Percentiles rank a stretch among this genome's conserved stretches.
Conservation (phyloP, 2,888 invertebrate genomes). For the Plagodis dolabraria region DNA sequence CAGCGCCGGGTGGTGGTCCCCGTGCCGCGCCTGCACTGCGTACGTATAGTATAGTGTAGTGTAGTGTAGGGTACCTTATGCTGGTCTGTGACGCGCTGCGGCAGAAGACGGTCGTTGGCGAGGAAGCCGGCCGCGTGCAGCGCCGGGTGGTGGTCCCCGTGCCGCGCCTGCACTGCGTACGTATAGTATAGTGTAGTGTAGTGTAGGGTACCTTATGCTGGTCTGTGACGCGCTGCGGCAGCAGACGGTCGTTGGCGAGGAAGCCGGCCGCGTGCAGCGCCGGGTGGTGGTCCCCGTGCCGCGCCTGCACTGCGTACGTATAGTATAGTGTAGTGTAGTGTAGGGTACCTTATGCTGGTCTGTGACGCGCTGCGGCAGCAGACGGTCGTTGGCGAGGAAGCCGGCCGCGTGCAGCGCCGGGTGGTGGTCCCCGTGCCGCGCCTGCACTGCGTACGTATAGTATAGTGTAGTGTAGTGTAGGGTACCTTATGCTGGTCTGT, state of each 20-base stretch:
- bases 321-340: no score
- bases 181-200: no score
- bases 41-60: no score
- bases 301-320: constrained; percentile 99
- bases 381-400: constrained; percentile 95
- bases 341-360: constrained; percentile 94
- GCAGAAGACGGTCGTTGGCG: constrained; percentile 96
- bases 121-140: constrained; percentile 94
- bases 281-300: constrained; percentile 98
- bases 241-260: constrained; percentile 95
- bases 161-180: constrained; percentile 99
- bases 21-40: constrained; percentile 99
- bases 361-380: constrained; percentile 97
- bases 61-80: constrained; percentile 90
- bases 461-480: no score
- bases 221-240: constrained; percentile 98
- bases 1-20: constrained; percentile 93
- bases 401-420: constrained; percentile 92
- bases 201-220: constrained; percentile 92
- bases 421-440: constrained; percentile 98
- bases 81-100: constrained; percentile 98
- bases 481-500: constrained; percentile 96
- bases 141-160: constrained; percentile 96
- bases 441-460: constrained; percentile 99
- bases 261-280: constrained; percentile 93